Percentiles rank a stretch among this genome's conserved stretches.
Conservation (phyloP, 2,888 invertebrate genomes). For the Antheraea assamensis region DNA sequence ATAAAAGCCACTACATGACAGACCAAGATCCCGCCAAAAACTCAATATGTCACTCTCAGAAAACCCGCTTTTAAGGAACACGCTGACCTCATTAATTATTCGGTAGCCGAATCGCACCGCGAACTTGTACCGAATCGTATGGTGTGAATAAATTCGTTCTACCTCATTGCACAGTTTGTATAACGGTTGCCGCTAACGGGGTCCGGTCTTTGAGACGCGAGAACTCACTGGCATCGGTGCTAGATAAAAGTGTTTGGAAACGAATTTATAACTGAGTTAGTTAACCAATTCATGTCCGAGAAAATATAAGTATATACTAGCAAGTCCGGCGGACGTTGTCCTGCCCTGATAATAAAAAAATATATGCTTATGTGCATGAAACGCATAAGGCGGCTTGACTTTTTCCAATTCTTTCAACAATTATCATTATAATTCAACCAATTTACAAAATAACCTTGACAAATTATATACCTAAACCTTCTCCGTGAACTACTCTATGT, state of each 20-base stretch:
- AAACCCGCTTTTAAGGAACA: not conserved
- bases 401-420: too few relatives aligned
- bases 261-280: not conserved
- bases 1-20: too few relatives aligned
- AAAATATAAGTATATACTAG: too few relatives aligned
- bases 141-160: constrained; percentile 14
- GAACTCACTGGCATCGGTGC: not conserved
- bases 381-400: too few relatives aligned
- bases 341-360: too few relatives aligned
- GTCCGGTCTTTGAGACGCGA: constrained; percentile 26
- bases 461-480: too few relatives aligned
- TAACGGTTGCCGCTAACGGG: constrained; percentile 50
- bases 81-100: constrained; percentile 7
- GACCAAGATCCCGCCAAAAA: too few relatives aligned
- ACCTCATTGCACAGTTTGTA: constrained; percentile 40
- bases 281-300: not conserved
- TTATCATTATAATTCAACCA: too few relatives aligned
- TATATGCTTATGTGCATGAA: too few relatives aligned
- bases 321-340: too few relatives aligned
- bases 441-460: too few relatives aligned
- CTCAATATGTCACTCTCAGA: not conserved
- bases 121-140: not conserved
- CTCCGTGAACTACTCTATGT: too few relatives aligned
- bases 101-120: not conserved
- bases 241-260: not conserved